Base-by-base conservation (phyloP, 92 coral and sea anemone genomes). In the Plumapathes pennacea region DNA sequence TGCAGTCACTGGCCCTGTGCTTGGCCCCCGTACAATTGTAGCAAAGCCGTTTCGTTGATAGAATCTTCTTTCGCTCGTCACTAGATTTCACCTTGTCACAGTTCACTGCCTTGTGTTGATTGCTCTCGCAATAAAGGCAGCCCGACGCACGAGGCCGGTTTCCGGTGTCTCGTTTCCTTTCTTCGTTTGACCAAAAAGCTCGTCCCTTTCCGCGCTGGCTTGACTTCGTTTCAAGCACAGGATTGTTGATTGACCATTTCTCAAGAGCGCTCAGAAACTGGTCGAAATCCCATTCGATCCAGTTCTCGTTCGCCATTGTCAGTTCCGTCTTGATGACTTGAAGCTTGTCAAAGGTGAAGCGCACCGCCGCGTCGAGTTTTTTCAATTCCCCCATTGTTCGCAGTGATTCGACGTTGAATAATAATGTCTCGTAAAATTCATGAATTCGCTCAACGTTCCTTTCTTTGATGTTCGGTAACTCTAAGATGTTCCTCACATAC, bases 1-100 rank as follows among this genome's bases (percentile, higher is more conserved):
- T 62, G 24, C 71, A 62, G 3, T 62, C 71, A 20, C 41, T 28
- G 1, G 71, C 71, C n/a, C 46, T 27, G 21, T 62, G 71, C 47
- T 29, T 47, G 18, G 38, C 64, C 12, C 71, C 45, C 45, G 71
- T 25, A 23, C 71, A 62, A 2, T 62, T 62, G 32, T 45, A 62
- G 18, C 71, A 62, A 4, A 62, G 25, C 15, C 36, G 41, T 21
- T 62, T 62, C 33, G 27, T 60, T 17, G 71, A 41, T 28, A 60
- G 24, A 18, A 60, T 60, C 17, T 60, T 60, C 67, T 60, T 60
- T 60, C 67, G 38, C 27, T 10, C 71, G 0, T 47, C 63, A 28
- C 27, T 28, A 14, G 14, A 27, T 3, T 18, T 32, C 10, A 62
- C 71, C 47, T 62, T 62, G 27, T 45, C 29, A 62, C 71, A 62